Evolutionary conservation across 2,888 invertebrate genomes (phyloP).

Genomic region (Monopis laevigella): DNA sequence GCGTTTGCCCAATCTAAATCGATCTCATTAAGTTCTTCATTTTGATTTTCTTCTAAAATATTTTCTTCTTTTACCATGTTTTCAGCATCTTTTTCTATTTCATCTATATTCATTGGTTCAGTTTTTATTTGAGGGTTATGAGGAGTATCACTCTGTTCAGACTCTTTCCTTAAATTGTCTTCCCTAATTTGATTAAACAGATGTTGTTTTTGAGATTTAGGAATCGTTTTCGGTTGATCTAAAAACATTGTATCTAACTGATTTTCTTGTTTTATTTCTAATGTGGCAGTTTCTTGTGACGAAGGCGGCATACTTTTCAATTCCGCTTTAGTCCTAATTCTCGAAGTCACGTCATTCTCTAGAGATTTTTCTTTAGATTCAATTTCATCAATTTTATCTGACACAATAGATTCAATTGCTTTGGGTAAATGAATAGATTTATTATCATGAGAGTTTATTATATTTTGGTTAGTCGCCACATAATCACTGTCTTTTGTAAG

Average conservation of each 20-base stretch:
- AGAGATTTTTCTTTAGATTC: slow-evolving; percentile 46
- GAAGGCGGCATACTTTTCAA: slow-evolving; percentile 70
- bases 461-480: slow-evolving; percentile 28
- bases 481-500: slow-evolving; percentile 45
- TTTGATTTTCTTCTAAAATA: slow-evolving; percentile 26
- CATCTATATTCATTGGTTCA: slow-evolving; percentile 73
- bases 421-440: slow-evolving; percentile 73
- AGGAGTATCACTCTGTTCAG: slow-evolving; percentile 64
- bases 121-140: slow-evolving; percentile 70
- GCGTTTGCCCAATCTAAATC: slow-evolving; percentile 72
- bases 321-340: slow-evolving; percentile 89
- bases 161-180: slow-evolving; percentile 50
- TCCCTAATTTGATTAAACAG: slow-evolving; percentile 57
- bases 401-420: slow-evolving; percentile 72
- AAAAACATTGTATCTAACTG: slow-evolving; percentile 9
- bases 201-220: slow-evolving; percentile 53
- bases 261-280: slow-evolving; percentile 27
- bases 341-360: slow-evolving; percentile 69
- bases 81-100: slow-evolving; percentile 69
- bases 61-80: slow-evolving; percentile 46
- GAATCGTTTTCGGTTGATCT: slow-evolving; percentile 39
- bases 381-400: slow-evolving; percentile 39
- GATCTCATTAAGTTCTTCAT: slow-evolving; percentile 26
- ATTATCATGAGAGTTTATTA: slow-evolving; percentile 26
- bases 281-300: slow-evolving; percentile 36